phyloP scores from a whole-genome alignment of 1,140 invertebrate genomes.

The Rhopalosiphum padi region DNA sequence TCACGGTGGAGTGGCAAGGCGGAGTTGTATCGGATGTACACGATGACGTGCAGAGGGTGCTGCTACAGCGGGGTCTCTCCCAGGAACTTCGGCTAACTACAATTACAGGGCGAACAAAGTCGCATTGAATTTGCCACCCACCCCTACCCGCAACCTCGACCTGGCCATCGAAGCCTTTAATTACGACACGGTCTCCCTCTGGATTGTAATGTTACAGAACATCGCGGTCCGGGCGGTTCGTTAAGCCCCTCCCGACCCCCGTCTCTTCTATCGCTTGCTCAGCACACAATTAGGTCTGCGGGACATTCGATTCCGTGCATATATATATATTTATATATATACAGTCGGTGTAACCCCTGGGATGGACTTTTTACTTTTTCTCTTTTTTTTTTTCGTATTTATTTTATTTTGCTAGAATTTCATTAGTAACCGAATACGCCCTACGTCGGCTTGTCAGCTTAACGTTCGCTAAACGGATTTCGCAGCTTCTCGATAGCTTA shows the following conservation, averaged over 20 bases:
- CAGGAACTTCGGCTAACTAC: conserved; percentile 20
- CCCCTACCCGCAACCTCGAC: not conserved
- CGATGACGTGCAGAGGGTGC: not conserved
- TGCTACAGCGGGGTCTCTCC: not conserved
- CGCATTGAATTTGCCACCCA: conserved; percentile 3
- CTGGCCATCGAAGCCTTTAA: conserved; percentile 52
- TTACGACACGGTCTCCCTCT: conserved; percentile 38
- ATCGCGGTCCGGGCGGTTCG: conserved; percentile 37
- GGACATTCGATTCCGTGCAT: conserved; percentile 40
- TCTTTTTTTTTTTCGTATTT: not conserved
- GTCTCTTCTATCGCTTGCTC: not conserved
- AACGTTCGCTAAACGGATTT: conserved; percentile 40
- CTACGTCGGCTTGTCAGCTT: conserved; percentile 12
- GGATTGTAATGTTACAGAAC: conserved; percentile 34
- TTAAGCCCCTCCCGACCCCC: not conserved
- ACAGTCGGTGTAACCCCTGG: not conserved
- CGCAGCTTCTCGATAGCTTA: conserved; percentile 28
- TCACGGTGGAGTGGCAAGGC: not conserved
- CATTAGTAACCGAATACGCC: conserved; percentile 49
- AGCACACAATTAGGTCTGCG: conserved; percentile 39
- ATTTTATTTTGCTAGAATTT: conserved; percentile 31
- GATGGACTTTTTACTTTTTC: conserved; percentile 36
- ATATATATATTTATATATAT: not conserved
- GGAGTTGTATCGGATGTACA: conserved; percentile 3
- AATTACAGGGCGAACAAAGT: conserved; percentile 55